Evolutionary conservation across 2,797 vertebrate genomes (phyloP), one percentile per base, ranked within the genome.

Genomic region (Acanthurus leucopareius): DNA sequence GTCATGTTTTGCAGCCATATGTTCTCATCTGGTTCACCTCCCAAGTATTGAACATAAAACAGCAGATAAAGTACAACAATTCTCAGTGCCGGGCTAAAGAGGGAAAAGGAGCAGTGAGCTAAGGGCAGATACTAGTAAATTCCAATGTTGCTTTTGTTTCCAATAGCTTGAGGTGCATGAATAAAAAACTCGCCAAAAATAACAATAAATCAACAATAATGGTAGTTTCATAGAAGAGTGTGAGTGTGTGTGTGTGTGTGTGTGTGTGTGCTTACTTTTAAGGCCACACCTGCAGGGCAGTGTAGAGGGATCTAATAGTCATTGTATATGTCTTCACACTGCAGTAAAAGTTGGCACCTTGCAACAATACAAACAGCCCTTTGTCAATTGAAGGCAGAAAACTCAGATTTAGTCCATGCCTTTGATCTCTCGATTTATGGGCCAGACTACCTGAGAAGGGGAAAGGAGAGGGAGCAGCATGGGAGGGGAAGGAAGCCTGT

Each of bases 221-320:
- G 20, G 25, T 20, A 42, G 56, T 35, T 66, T 25, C 40, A 58
- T 48, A 64, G 35, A 72, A 59, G 17, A 2, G 5, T 51, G 49
- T 79, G 54, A 54, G 53, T 49, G 2, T 20, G 20, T 42, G 19
- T 77, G 54, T 59, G 62, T 54, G 2, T 20, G 28, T 35, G 16
- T 52, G 61, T 67, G 28, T 73, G 52, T 35, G 47, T n/a, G n/a
- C n/a, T 42, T 19, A 32, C 11, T 59, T 58, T 69, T 57, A 48
- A 76, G 44, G 66, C 45, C 6, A 28, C 95, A 95, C 93, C 96
- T 96, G 78, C 67, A 94, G 83, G 56, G 94, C 94, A 54, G 87
- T 79, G 81, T 74, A 89, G 81, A 95, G 85, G 68, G 75, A 78
- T 65, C 88, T 89, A 2, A 79, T 92, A 20, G 96, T 93, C 35